phyloP scores from a whole-genome alignment of 2,888 invertebrate species.

The Tyria jacobaeae region DNA sequence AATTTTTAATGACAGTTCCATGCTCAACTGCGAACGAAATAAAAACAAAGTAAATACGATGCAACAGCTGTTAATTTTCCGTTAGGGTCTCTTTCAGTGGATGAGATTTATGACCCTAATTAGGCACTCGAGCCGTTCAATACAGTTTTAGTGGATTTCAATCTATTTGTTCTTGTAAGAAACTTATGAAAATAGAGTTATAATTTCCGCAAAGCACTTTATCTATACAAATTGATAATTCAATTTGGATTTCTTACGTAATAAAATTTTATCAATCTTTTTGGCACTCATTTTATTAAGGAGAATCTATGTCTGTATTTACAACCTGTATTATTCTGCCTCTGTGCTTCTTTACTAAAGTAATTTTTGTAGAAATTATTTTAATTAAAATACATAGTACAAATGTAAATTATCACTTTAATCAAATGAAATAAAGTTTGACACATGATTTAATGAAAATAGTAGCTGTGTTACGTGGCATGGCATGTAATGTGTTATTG shows the following conservation, averaged over 20 bases:
- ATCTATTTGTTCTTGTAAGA: slow-evolving; percentile 18
- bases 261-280: neutral
- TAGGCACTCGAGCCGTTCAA: slow-evolving; percentile 28
- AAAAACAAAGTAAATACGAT: slow-evolving; percentile 17
- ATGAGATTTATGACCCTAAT: slow-evolving; percentile 12
- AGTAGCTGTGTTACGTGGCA: too few relatives aligned
- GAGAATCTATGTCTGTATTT: neutral
- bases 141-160: slow-evolving; percentile 36
- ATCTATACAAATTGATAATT: neutral
- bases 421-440: too few relatives aligned
- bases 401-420: too few relatives aligned
- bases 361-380: too few relatives aligned
- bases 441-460: too few relatives aligned
- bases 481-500: too few relatives aligned
- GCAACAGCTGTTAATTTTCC: slow-evolving; percentile 28
- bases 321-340: too few relatives aligned
- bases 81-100: slow-evolving; percentile 13
- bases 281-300: neutral
- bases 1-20: slow-evolving; percentile 15
- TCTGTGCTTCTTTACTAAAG: too few relatives aligned
- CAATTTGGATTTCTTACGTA: neutral
- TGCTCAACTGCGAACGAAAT: slow-evolving; percentile 8
- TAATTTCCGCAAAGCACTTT: neutral
- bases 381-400: too few relatives aligned
- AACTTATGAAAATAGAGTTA: neutral